phyloP scores from a whole-genome alignment of 2,113 vertebrate genomes.

The Gila orcuttii region DNA sequence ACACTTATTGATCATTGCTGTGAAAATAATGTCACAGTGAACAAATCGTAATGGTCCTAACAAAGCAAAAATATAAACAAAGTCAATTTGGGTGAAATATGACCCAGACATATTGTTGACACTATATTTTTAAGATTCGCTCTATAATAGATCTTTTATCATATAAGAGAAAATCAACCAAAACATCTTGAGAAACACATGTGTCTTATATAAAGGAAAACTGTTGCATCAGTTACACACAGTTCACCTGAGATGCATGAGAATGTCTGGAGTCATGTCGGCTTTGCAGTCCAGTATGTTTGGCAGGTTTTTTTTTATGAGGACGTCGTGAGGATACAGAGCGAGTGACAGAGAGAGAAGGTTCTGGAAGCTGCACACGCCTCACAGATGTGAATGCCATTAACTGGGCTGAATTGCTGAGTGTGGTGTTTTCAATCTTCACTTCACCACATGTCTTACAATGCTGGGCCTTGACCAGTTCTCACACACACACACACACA shows the following conservation, averaged over 20 bases:
- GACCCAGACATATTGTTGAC: neutral
- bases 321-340: conserved; percentile 30
- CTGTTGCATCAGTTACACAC: neutral
- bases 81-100: neutral
- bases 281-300: conserved; percentile 22
- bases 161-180: neutral
- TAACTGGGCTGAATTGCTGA: conserved; percentile 65
- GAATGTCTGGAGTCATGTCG: conserved; percentile 6
- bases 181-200: conserved; percentile 2
- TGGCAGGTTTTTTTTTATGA: conserved; percentile 46
- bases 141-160: neutral
- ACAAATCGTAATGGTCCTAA: neutral
- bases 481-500: conserved; percentile 19
- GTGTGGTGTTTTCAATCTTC: conserved; percentile 59
- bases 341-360: conserved; percentile 45
- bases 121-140: neutral
- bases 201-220: neutral
- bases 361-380: conserved; percentile 52
- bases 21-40: neutral
- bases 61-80: neutral
- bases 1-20: neutral
- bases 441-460: conserved; percentile 59
- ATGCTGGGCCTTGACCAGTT: conserved; percentile 43
- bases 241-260: conserved; percentile 29
- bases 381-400: conserved; percentile 65